phyloP scores from a whole-genome alignment of 30 jellyfish, hydroid and myxozoan genomes.

The Nemopilema nomurai region DNA sequence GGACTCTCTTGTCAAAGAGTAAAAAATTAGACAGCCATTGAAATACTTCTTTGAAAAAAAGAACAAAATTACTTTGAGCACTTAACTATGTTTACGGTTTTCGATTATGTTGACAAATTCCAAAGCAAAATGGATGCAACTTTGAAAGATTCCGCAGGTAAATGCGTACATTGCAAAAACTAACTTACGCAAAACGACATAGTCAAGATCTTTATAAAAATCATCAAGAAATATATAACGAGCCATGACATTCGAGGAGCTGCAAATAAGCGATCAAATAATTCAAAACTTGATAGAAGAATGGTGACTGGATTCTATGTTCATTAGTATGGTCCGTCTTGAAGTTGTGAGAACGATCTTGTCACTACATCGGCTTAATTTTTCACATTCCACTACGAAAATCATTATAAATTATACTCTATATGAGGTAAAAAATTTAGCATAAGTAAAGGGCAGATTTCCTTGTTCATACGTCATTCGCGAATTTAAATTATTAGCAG shows the following conservation, averaged over 20 bases:
- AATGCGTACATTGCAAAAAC: background rate
- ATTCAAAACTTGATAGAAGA: background rate
- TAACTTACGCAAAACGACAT: background rate
- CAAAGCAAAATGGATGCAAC: background rate
- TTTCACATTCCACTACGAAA: background rate
- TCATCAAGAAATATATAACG: background rate
- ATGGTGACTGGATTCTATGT: background rate
- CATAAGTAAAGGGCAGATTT: too few species aligned
- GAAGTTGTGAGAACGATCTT: background rate
- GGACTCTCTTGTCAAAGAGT: too few species aligned
- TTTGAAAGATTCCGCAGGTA: background rate
- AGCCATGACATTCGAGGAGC: background rate
- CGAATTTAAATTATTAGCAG: too few species aligned
- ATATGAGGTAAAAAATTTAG: too few species aligned
- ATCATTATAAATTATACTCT: too few species aligned
- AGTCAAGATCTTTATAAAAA: background rate
- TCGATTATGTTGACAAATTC: background rate
- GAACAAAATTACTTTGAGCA: background rate
- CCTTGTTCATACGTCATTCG: too few species aligned
- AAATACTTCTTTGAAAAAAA: background rate
- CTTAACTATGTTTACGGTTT: background rate
- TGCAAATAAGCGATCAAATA: background rate
- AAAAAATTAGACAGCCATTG: background rate
- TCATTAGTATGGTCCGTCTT: background rate
- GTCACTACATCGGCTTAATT: background rate